Evolutionary conservation across 2,888 invertebrate species (phyloP).

Genomic region (Poecilus cupreus): DNA sequence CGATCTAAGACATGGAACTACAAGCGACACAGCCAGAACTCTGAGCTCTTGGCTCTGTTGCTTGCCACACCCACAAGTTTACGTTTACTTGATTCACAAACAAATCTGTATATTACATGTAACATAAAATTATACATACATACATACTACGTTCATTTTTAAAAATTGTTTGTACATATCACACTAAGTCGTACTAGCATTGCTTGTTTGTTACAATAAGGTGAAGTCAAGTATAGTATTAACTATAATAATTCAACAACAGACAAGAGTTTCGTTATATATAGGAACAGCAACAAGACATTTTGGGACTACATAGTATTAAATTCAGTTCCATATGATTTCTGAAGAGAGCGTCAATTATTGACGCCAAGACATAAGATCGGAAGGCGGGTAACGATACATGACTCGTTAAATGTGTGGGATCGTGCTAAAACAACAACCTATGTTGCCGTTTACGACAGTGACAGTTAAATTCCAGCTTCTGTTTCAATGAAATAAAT

Average conservation of each 20-base stretch:
- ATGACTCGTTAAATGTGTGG: background rate
- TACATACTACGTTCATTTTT: conserved; percentile 64
- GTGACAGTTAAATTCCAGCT: background rate
- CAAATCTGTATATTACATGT: conserved; percentile 12
- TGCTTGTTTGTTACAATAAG: conserved; percentile 69
- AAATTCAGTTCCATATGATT: conserved; percentile 3
- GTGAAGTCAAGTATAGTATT: conserved; percentile 61
- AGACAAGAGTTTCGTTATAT: conserved; percentile 62
- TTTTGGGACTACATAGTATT: conserved; percentile 17
- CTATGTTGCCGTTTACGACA: background rate
- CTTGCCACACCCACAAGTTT: conserved; percentile 16
- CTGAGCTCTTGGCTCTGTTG: background rate
- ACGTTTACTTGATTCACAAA: conserved; percentile 60
- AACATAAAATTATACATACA: conserved; percentile 62
- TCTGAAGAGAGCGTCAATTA: background rate
- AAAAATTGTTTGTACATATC: conserved; percentile 62
- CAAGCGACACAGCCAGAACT: background rate
- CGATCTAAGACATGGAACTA: conserved; percentile 39
- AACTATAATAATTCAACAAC: conserved; percentile 65
- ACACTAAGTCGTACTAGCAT: conserved; percentile 71
- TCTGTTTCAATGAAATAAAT: background rate
- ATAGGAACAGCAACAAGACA: conserved; percentile 56
- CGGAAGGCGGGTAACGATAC: conserved; percentile 9
- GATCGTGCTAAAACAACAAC: conserved; percentile 4
- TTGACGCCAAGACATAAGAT: conserved; percentile 25